Percentiles rank a stretch among this genome's conserved stretches.
Evolutionary conservation across 2,797 vertebrate genomes (phyloP).

Genomic region (Coregonus suidteri): DNA sequence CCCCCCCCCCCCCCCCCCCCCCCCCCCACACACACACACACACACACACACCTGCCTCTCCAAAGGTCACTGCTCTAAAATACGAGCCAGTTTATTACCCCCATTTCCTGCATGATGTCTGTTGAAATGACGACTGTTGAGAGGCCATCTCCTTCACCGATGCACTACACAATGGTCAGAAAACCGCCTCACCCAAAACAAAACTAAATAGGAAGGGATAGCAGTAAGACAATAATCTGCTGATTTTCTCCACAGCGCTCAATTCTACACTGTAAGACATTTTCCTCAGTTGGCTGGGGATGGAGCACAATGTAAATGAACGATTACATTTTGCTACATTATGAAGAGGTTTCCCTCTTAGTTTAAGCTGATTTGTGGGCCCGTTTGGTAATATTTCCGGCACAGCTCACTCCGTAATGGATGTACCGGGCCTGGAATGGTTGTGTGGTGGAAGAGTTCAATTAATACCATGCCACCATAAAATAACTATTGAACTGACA

Average conservation of each 20-base stretch:
- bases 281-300: conserved; percentile 66
- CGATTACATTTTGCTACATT: conserved; percentile 73
- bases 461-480: conserved; percentile 75
- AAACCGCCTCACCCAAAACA: conserved; percentile 18
- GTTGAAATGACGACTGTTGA: background rate
- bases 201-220: background rate
- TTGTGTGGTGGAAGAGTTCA: conserved; percentile 72
- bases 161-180: conserved; percentile 5
- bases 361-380: conserved; percentile 73
- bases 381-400: conserved; percentile 58
- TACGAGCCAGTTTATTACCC: background rate
- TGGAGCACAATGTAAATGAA: conserved; percentile 68
- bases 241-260: conserved; percentile 38
- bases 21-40: background rate
- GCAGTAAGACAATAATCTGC: background rate
- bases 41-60: too few relatives aligned
- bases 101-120: background rate
- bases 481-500: conserved; percentile 78
- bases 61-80: background rate
- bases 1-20: background rate
- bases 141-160: background rate
- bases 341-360: conserved; percentile 67
- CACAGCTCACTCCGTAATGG: conserved; percentile 65
- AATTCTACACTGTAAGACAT: conserved; percentile 57
- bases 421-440: conserved; percentile 71